Conservation (phyloP, 2,113 vertebrate species). For the Piliocolobus tephrosceles region DNA sequence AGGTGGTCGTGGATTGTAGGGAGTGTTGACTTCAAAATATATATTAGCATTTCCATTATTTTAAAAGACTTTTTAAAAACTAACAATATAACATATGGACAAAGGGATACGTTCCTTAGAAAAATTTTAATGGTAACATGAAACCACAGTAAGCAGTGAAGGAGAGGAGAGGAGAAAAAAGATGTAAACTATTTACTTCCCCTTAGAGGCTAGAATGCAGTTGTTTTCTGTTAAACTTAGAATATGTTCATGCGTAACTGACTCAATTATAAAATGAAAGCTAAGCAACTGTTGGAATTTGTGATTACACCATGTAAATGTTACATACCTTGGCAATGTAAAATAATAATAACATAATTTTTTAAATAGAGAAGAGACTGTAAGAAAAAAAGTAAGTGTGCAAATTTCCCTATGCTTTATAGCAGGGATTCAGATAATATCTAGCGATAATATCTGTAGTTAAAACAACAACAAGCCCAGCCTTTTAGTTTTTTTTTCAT, state of each 20-base stretch:
- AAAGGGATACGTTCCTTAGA: not conserved
- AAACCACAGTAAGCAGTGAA: not conserved
- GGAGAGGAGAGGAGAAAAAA: not conserved
- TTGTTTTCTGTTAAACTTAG: conserved; percentile 23
- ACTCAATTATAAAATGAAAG: conserved; percentile 32
- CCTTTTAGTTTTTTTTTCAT: not conserved
- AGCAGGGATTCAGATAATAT: not conserved
- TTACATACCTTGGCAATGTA: not conserved
- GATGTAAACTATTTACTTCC: not conserved
- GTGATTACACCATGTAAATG: conserved; percentile 8
- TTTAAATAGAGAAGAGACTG: not conserved
- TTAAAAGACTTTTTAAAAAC: not conserved
- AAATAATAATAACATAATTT: not conserved
- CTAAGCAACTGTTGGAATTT: not conserved
- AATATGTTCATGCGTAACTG: not conserved
- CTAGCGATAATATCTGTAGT: not conserved
- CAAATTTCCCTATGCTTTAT: not conserved
- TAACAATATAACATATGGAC: not conserved
- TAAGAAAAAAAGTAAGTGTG: not conserved
- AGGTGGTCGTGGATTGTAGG: not conserved
- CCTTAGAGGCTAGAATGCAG: not conserved
- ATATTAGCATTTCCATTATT: not conserved
- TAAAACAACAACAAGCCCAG: not conserved
- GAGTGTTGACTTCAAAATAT: conserved; percentile 32
- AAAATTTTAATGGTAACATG: not conserved